Evolutionary conservation across 2,113 vertebrate genomes (phyloP), one percentile per base, ranked within the genome.

Genomic region (Hiodon alosoides): DNA sequence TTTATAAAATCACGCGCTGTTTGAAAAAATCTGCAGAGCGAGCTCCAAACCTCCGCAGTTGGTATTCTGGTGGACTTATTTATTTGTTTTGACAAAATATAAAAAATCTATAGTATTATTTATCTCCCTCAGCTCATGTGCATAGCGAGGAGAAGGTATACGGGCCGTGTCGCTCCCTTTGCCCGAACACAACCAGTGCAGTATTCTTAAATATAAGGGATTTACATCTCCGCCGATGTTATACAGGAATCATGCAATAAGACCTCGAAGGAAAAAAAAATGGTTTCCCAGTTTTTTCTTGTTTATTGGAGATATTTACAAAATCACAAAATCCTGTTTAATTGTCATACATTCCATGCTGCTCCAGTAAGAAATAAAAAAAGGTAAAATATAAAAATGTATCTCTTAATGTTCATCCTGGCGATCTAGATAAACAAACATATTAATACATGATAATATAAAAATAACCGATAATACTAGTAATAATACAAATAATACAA

Each of bases 331-430:
- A 88, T 90, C 91, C 90, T 91, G 90, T 92, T 91, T 90, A 84
- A 88, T 88, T 94, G 90, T 92, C 90, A 92, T 91, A 93, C 94
- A 95, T 96, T 97, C 94, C 94, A 95, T 95, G 94, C 94, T 96
- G 94, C 94, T 96, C 92, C 92, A 87, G 86, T 90, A 90, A 86
- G 82, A 89, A 90, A 91, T 85, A 87, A 91, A 93, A 87, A 77
- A 90, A 93, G 92, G 90, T 86, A 93, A 90, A 86, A 87, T 83
- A 83, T 81, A 81, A 79, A 75, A 7, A 48, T 68, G 55, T 46
- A 75, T 76, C 3, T 57, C 31, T 50, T 73, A 65, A 10, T 31
- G 53, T 73, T 73, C 50, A 51, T 69, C 3, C 31, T 31, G 31
- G 2, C 31, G 31, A 31, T 31, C 31, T 31, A 31, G 53, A 69